Evolutionary conservation across 2,888 invertebrate genomes (phyloP), one percentile per base, ranked within the genome.

Genomic region (Lymantria monacha): DNA sequence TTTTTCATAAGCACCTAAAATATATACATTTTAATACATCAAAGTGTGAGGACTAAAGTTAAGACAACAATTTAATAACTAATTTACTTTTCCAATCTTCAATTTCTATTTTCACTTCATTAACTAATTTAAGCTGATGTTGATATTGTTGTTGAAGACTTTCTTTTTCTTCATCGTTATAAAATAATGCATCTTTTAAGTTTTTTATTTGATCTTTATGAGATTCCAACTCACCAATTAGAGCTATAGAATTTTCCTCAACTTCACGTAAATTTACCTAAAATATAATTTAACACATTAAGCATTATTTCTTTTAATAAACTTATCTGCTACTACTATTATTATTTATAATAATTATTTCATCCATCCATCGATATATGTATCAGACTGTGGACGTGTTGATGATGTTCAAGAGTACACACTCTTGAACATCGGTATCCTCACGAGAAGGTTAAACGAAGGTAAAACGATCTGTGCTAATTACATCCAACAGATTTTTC

Each of bases 21-120:
- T 51, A 11, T n/a, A n/a, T 15, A 14, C 9, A 41, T 10, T 15
- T 41, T 13, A 40, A 22, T 22, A 22, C 22, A 22, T 36, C 22
- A 22, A n/a, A 36, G 36, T 36, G 1, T 1, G 36, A 11, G 22
- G 22, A 3, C 5, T 22, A 22, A 22, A 22, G 22, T 5, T 22
- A 74, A 73, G 50, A 11, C 8, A 14, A 41, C 9, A 41, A 7
- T 15, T 41, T 40, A 15, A 41, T 14, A 30, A 8, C 22, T 5
- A 42, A 30, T 48, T 51, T 74, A 90, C 91, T 77, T 76, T 83
- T 88, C 81, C 83, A 85, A 48, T 83, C 76, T 57, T 86, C 87
- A 37, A 88, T 74, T 69, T 87, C 78, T 59, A 78, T 65, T 59
- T 68, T 81, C 1, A 88, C 70, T n/a, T 79, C 70, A 66, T 81